A percentile compares a stretch with the other conserved stretches of the same genome.
phyloP scores from a whole-genome alignment of 2,113 vertebrate species.

The Eolophus roseicapilla region DNA sequence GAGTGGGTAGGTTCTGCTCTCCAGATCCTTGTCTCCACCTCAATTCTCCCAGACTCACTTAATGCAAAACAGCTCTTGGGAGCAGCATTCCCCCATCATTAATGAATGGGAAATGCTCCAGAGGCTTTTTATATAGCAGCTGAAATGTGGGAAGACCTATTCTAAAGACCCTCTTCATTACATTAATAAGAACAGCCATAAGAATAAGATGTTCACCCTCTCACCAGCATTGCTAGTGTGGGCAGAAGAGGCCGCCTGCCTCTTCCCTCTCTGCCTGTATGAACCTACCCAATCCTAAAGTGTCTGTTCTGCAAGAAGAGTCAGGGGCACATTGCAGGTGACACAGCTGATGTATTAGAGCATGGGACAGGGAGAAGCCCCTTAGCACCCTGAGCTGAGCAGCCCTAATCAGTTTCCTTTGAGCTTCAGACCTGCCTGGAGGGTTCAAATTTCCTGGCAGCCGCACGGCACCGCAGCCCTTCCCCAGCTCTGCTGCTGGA shows the following conservation, averaged over 20 bases:
- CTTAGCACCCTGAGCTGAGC: not conserved
- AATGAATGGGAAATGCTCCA: not conserved
- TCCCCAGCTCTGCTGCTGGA: not conserved
- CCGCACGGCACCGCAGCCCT: not conserved
- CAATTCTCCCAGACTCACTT: not conserved
- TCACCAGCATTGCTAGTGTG: not conserved
- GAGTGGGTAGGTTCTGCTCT: not conserved
- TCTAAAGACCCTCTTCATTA: not conserved
- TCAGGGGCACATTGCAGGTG: not conserved
- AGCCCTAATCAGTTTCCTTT: not conserved
- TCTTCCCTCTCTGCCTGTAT: not conserved
- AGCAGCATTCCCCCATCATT: not conserved
- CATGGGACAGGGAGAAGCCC: not conserved
- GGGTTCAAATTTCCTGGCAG: conserved; percentile 30
- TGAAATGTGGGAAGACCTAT: not conserved
- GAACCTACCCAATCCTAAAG: not conserved
- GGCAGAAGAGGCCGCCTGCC: not conserved
- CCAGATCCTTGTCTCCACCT: conserved; percentile 19
- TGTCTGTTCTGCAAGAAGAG: not conserved
- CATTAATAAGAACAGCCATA: not conserved
- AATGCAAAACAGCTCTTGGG: conserved; percentile 10
- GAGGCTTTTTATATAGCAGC: not conserved
- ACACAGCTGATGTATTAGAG: not conserved
- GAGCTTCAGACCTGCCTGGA: conserved; percentile 13
- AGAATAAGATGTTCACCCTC: not conserved